These are phyloP conservation scores for Probaryconus sp. DNA, from an alignment of 1,140 invertebrate species.

Conservation along the genomic window DNA sequence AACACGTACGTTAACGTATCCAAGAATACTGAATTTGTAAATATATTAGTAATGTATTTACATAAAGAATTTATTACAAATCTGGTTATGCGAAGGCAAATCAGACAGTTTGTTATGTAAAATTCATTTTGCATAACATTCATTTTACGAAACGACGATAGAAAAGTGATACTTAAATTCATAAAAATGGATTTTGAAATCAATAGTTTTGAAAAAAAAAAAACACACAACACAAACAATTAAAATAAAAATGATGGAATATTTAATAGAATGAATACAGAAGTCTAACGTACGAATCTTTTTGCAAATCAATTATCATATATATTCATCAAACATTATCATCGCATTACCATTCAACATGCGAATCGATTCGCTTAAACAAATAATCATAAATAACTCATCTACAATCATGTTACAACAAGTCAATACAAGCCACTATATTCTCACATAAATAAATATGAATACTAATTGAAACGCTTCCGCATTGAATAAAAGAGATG, in stretches of 20 bases:
- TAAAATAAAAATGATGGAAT: too few species aligned
- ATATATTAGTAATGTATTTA: conserved; percentile 43
- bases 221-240: too few species aligned
- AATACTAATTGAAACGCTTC: conserved; percentile 60
- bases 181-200: too few species aligned
- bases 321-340: conserved; percentile 11
- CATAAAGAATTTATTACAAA: conserved; percentile 50
- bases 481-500: conserved; percentile 54
- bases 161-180: too few species aligned
- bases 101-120: too few species aligned
- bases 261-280: neutral
- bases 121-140: too few species aligned
- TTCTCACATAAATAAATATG: conserved; percentile 61
- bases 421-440: conserved; percentile 50
- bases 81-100: too few species aligned
- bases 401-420: conserved; percentile 37
- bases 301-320: conserved; percentile 15
- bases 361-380: conserved; percentile 36
- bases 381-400: conserved; percentile 52
- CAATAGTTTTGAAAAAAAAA: too few species aligned
- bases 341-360: conserved; percentile 24
- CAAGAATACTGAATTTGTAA: conserved; percentile 24
- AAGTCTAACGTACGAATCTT: neutral
- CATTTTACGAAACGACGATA: too few species aligned
- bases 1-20: conserved; percentile 12